These are phyloP conservation scores for Nannoperca australis DNA, from an alignment of 2,797 vertebrate species.

Conservation along the genomic window DNA sequence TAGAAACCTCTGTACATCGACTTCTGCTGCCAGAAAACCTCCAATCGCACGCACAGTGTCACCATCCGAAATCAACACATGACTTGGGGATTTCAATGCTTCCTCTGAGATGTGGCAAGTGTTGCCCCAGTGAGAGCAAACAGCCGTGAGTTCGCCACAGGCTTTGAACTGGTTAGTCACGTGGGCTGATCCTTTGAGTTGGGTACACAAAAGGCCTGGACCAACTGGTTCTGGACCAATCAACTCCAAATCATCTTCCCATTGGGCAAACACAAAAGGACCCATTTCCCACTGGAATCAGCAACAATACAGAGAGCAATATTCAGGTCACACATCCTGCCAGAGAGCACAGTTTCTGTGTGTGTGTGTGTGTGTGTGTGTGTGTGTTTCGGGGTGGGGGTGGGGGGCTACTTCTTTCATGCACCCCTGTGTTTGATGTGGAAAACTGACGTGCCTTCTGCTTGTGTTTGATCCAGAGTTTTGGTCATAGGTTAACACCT, in stretches of 20 bases:
- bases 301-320: constrained; percentile 67
- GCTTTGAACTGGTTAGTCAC: constrained; percentile 58
- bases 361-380: not conserved
- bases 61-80: constrained; percentile 2
- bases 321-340: constrained; percentile 75
- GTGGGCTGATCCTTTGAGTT: constrained; percentile 56
- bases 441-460: not conserved
- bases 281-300: constrained; percentile 63
- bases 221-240: constrained; percentile 68
- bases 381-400: not conserved
- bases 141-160: constrained; percentile 41
- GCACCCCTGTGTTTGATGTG: constrained; percentile 23
- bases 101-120: not conserved
- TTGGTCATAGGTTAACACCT: not conserved
- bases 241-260: constrained; percentile 70
- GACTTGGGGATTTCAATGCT: constrained; percentile 4
- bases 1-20: not conserved
- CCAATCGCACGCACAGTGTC: not conserved
- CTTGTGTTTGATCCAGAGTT: constrained; percentile 18
- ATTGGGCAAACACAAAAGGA: constrained; percentile 75
- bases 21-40: not conserved
- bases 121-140: constrained; percentile 50
- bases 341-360: constrained; percentile 36
- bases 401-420: not conserved
- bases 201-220: constrained; percentile 54